A percentile compares a stretch with the other conserved stretches of the same genome.
These are phyloP conservation scores for Coleophora deauratella DNA, from an alignment of 2,888 invertebrate species.

Conservation along the genomic window DNA sequence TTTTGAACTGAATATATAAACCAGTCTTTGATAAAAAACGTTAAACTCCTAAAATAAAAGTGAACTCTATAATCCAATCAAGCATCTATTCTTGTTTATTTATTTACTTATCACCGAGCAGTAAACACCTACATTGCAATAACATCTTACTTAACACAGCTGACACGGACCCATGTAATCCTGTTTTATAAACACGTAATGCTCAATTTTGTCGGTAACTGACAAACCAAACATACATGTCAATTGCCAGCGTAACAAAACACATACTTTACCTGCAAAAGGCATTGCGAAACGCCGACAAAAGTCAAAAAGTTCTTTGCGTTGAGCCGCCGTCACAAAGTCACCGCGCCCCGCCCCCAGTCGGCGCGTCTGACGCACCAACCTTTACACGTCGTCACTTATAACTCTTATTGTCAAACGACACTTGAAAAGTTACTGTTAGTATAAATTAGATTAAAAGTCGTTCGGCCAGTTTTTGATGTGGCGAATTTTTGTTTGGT, in stretches of 20 bases:
- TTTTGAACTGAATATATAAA: too few species aligned
- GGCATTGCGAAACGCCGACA: conserved; percentile 24
- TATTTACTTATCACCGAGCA: too few species aligned
- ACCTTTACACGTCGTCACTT: conserved; percentile 3
- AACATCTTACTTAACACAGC: too few species aligned
- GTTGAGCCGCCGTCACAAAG: conserved; percentile 27
- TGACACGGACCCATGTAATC: conserved; percentile 3
- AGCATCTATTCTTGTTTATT: too few species aligned
- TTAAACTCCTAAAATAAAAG: too few species aligned
- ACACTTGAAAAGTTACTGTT: conserved; percentile 10
- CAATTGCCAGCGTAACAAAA: conserved; percentile 1
- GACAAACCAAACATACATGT: neutral
- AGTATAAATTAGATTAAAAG: conserved; percentile 41
- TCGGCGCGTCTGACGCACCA: conserved; percentile 7
- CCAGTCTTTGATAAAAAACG: too few species aligned
- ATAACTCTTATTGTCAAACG: conserved; percentile 15
- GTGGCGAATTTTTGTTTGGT: conserved; percentile 70
- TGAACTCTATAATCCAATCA: too few species aligned
- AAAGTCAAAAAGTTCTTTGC: conserved; percentile 9
- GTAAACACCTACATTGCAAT: too few species aligned
- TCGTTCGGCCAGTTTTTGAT: conserved; percentile 44
- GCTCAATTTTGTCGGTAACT: neutral
- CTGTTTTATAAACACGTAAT: neutral
- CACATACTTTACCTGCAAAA: neutral
- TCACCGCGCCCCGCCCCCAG: conserved; percentile 38